These are phyloP conservation scores for Actenoides hombroni DNA, from an alignment of 2,113 vertebrate species.

Conservation along the genomic window DNA sequence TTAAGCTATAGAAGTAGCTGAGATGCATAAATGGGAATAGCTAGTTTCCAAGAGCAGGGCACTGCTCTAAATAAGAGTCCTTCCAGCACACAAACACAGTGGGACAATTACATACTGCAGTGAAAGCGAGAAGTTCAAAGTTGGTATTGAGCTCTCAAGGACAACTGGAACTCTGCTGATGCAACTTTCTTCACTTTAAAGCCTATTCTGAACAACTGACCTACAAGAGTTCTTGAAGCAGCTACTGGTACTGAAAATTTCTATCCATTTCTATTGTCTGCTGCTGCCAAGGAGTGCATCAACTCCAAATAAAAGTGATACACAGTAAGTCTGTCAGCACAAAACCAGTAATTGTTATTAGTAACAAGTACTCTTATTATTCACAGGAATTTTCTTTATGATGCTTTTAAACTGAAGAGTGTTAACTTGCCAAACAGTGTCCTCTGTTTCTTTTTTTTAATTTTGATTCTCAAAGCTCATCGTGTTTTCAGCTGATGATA, in stretches of 20 bases:
- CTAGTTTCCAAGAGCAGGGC: constrained; percentile 1
- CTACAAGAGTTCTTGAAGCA: constrained; percentile 44
- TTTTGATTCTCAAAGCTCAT: constrained; percentile 12
- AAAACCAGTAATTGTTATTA: constrained; percentile 33
- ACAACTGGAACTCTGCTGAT: constrained; percentile 41
- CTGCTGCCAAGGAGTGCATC: constrained; percentile 51
- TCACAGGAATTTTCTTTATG: not conserved
- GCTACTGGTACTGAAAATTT: not conserved
- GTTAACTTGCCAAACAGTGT: constrained; percentile 28
- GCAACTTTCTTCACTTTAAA: not conserved
- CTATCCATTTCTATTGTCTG: constrained; percentile 13
- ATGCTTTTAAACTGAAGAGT: not conserved
- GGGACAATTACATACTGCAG: not conserved
- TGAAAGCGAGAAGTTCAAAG: not conserved
- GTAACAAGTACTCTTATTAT: constrained; percentile 1
- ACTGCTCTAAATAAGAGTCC: not conserved
- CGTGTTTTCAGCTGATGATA: constrained; percentile 44
- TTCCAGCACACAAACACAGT: not conserved
- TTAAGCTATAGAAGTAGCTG: constrained; percentile 11
- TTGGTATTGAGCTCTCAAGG: constrained; percentile 11
- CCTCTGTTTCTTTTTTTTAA: not conserved
- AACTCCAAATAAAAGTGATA: constrained; percentile 35
- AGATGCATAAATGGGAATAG: not conserved
- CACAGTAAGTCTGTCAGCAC: constrained; percentile 15
- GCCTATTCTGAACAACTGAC: constrained; percentile 1